Evolutionary conservation across 2,797 vertebrate species (phyloP).

Genomic region (Podargus strigoides): DNA sequence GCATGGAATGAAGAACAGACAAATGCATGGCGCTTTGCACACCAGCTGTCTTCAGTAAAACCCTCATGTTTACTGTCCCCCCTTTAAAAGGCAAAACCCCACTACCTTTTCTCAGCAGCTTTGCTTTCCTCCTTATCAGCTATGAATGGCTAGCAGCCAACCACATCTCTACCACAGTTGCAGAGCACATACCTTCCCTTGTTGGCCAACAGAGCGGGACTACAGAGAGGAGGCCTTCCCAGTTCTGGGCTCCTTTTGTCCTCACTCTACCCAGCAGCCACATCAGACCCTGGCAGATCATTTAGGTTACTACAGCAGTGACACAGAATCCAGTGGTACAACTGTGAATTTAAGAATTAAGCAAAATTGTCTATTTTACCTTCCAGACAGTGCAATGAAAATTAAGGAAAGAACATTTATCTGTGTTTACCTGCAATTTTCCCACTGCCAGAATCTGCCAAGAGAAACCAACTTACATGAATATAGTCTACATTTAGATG

Average conservation of each 20-base stretch:
- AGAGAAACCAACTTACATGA: not conserved
- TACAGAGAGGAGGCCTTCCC: not conserved
- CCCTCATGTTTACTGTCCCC: rapidly evolving
- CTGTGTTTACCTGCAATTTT: not conserved
- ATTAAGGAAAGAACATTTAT: not conserved
- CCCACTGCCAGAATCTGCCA: not conserved
- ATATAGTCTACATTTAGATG: not conserved
- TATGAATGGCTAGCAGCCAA: not conserved
- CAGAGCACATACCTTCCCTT: not conserved
- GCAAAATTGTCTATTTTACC: not conserved
- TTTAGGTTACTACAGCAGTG: not conserved
- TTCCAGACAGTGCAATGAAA: not conserved
- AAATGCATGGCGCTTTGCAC: too few species aligned
- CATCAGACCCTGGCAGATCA: rapidly evolving
- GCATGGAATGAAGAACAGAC: not conserved
- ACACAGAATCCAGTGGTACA: not conserved
- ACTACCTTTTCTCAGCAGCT: not conserved
- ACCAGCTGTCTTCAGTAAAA: not conserved
- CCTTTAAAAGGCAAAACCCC: not conserved
- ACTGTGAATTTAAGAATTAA: not conserved
- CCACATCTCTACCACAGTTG: not conserved
- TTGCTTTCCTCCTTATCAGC: not conserved
- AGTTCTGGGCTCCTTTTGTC: rapidly evolving
- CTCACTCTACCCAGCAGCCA: not conserved
- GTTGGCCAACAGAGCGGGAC: not conserved